A percentile compares a stretch with the other conserved stretches of the same genome.
These are phyloP conservation scores for Onthophagus sagittarius DNA, from an alignment of 2,888 invertebrate species.

Conservation along the genomic window DNA sequence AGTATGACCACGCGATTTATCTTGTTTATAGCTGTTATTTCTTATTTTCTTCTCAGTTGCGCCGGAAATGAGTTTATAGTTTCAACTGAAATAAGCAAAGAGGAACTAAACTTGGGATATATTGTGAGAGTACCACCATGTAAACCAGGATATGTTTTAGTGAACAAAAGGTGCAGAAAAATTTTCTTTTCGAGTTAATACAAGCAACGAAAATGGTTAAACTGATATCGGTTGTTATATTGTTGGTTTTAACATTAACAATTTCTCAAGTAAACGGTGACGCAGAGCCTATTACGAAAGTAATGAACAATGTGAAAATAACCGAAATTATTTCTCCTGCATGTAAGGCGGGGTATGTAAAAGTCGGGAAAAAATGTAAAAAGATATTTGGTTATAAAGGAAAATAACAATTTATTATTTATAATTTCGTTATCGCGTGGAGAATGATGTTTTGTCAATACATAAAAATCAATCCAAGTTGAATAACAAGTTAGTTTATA, in stretches of 20 bases:
- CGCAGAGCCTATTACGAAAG: background rate
- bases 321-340: background rate
- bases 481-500: background rate
- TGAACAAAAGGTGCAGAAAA: background rate
- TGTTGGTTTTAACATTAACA: background rate
- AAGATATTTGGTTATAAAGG: slow-evolving; percentile 14
- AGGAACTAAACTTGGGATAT: background rate
- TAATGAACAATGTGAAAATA: background rate
- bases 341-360: slow-evolving; percentile 21
- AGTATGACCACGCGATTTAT: background rate
- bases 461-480: too few relatives aligned
- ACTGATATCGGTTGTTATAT: background rate
- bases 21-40: background rate
- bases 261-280: background rate
- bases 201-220: background rate
- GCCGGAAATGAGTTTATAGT: too few relatives aligned
- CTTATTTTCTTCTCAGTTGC: background rate
- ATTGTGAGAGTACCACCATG: background rate
- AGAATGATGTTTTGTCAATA: too few relatives aligned
- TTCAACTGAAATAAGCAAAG: background rate
- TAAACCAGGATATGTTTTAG: background rate
- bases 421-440: background rate
- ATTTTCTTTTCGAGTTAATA: background rate
- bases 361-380: slow-evolving; percentile 19
- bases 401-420: background rate